Conservation (phyloP, 2,797 vertebrate species). For the Coregonus suidteri region DNA sequence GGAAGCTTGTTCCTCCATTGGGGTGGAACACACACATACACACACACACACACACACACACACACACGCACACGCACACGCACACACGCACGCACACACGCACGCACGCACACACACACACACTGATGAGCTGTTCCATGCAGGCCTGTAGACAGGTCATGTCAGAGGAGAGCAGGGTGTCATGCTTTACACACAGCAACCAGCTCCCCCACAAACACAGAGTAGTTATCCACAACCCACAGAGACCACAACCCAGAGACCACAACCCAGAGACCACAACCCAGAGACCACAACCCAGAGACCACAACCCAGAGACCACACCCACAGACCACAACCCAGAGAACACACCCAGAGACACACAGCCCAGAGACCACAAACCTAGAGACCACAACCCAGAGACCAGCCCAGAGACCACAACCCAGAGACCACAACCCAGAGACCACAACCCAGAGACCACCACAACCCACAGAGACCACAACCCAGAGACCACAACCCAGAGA, state of each 20-base stretch:
- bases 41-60: not conserved
- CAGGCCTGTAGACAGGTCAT: not conserved
- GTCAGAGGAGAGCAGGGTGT: conserved; percentile 1
- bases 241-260: not conserved
- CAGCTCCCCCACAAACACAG: conserved; percentile 33
- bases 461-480: too few species aligned
- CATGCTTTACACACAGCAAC: conserved; percentile 42
- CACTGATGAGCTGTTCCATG: too few species aligned
- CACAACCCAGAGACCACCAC: too few species aligned
- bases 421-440: too few species aligned
- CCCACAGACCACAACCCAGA: not conserved
- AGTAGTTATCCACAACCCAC: not conserved
- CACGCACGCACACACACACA: conserved; percentile 25
- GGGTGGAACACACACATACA: too few species aligned
- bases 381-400: too few species aligned
- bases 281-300: too few species aligned
- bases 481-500: too few species aligned
- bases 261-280: not conserved
- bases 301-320: too few species aligned
- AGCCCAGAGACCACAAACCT: too few species aligned
- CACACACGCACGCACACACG: conserved; percentile 5
- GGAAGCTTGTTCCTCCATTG: too few species aligned
- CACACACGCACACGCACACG: not conserved
- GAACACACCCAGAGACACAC: not conserved
- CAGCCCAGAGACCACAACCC: too few species aligned